Evolutionary conservation across 2,113 vertebrate genomes (phyloP).

Genomic region (Tragelaphus scriptus): DNA sequence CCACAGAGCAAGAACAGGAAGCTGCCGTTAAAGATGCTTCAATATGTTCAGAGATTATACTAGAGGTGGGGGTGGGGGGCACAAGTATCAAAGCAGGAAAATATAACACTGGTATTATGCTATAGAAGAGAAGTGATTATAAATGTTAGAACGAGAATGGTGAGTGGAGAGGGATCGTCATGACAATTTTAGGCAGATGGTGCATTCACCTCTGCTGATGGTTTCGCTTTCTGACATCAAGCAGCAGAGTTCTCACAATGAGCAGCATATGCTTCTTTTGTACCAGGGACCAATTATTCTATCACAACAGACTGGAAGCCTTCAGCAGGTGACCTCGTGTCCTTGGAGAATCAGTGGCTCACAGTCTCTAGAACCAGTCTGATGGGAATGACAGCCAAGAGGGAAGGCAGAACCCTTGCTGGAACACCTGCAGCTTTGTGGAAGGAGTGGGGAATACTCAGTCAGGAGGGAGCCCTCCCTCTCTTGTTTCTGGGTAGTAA

Average conservation of each 20-base stretch:
- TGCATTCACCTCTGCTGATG: neutral
- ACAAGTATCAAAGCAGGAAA: slow-evolving; percentile 23
- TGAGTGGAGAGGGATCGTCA: slow-evolving; percentile 36
- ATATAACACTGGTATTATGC: slow-evolving; percentile 50
- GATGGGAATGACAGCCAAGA: slow-evolving; percentile 24
- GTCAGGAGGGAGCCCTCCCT: neutral
- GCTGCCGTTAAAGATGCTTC: neutral
- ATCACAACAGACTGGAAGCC: slow-evolving; percentile 60
- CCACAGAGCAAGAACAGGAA: neutral
- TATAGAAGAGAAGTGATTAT: slow-evolving; percentile 56
- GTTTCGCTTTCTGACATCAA: slow-evolving; percentile 56
- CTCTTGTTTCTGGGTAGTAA: neutral
- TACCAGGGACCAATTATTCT: slow-evolving; percentile 34
- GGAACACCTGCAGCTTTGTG: slow-evolving; percentile 29
- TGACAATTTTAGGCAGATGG: slow-evolving; percentile 55
- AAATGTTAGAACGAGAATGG: slow-evolving; percentile 5
- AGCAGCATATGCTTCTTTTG: slow-evolving; percentile 32
- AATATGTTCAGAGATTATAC: slow-evolving; percentile 36
- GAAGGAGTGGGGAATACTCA: neutral
- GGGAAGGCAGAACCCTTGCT: neutral
- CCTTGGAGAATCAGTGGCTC: slow-evolving; percentile 48
- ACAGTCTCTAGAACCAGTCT: neutral
- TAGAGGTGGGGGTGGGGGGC: neutral
- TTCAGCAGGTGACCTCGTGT: slow-evolving; percentile 17
- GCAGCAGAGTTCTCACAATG: slow-evolving; percentile 32